A percentile compares a stretch with the other conserved stretches of the same genome.
Evolutionary conservation across 2,113 vertebrate species (phyloP).

Genomic region (Glaucidium brasilianum): DNA sequence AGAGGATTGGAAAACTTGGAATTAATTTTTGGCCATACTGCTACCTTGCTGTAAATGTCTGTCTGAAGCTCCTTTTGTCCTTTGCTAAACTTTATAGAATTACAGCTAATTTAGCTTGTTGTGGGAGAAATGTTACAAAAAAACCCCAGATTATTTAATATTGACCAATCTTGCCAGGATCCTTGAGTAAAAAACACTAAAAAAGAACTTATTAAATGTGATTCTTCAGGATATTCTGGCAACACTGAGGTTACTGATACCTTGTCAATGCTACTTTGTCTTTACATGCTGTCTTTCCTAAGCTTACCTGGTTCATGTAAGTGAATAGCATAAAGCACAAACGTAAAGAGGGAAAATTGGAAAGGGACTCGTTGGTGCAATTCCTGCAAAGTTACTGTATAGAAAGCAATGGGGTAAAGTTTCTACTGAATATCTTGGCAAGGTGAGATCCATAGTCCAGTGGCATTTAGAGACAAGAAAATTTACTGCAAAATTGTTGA

Average conservation of each 20-base stretch:
- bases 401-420: not conserved
- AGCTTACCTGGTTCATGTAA: rapidly evolving
- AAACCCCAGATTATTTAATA: not conserved
- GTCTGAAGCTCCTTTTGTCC: not conserved
- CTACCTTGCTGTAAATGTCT: not conserved
- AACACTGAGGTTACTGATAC: not conserved
- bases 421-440: not conserved
- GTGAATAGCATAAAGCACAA: not conserved
- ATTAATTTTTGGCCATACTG: not conserved
- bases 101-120: not conserved
- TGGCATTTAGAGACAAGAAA: not conserved
- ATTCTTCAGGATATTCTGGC: not conserved
- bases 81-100: not conserved
- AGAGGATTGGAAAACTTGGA: not conserved
- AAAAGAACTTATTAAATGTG: not conserved
- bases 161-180: not conserved
- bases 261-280: not conserved
- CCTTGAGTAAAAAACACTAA: not conserved
- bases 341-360: not conserved
- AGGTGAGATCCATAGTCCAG: not conserved
- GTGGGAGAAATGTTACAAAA: not conserved
- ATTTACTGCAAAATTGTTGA: not conserved
- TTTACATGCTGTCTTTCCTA: not conserved
- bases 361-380: not conserved
- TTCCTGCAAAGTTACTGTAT: not conserved